Evolutionary conservation across 2,888 invertebrate genomes (phyloP), one percentile per base, ranked within the genome.

Genomic region (Cepaea hortensis): DNA sequence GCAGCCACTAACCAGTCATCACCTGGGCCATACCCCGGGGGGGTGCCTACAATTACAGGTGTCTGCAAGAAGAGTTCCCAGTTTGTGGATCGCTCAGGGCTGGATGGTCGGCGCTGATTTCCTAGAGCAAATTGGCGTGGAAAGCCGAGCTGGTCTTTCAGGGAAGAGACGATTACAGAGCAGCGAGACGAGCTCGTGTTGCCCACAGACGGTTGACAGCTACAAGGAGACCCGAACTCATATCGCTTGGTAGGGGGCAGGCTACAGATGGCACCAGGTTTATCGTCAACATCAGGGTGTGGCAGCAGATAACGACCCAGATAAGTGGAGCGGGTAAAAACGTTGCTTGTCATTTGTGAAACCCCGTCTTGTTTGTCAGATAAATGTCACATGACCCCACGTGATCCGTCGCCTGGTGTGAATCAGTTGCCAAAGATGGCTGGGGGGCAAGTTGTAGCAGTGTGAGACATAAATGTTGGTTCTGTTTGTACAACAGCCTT

Each of bases 101-200:
- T 68, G 23, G 50, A 77, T 18, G 11, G 18, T 81, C 23, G 61
- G n/a, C n/a, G 70, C n/a, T 80, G 35, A 20, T 72, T 77, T 83
- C 72, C 6, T 35, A 35, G 70, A 72, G 85, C 72, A 80, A 85
- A 81, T 85, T 85, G 81, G 72, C 80, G 35, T 46, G 85, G 80
- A 85, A 85, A 79, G 62, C 62, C 65, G 23, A 7, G 55, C 72
- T 62, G 61, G 85, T 85, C 79, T 23, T 48, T 3, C 2, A 18
- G 18, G 77, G 85, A 79, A 55, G n/a, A 70, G 70, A 61, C 76
- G 79, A 85, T 85, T 46, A 85, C 70, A 85, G 77, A 68, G 85
- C 55, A 50, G 50, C 65, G 55, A 46, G 20, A 35, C 70, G 35
- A 35, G 70, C 81, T 85, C 85, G 61, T 85, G 72, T 85, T 62